These are phyloP conservation scores for Aphodius sticticus DNA, from an alignment of 2,888 invertebrate genomes.

Conservation along the genomic window DNA sequence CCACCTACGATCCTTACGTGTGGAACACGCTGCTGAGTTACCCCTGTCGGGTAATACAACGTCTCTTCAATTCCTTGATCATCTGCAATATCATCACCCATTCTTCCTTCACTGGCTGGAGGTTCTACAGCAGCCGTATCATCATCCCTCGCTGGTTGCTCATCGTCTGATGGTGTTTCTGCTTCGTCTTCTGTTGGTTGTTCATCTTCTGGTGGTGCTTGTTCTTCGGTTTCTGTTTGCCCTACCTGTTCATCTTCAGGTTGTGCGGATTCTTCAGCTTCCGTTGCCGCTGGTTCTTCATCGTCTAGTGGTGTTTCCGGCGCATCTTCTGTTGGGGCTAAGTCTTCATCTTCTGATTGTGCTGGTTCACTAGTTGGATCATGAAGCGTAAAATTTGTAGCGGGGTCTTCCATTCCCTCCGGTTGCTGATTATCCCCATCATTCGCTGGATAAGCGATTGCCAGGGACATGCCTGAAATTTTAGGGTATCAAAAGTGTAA, in stretches of 20 bases:
- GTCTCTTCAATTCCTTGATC: background rate
- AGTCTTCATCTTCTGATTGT: background rate
- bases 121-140: background rate
- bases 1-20: conserved; percentile 41
- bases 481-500: too few species aligned
- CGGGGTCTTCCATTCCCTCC: too few species aligned
- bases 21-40: conserved; percentile 24
- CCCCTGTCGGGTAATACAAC: background rate
- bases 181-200: background rate
- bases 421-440: too few species aligned
- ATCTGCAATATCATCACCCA: background rate
- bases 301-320: background rate
- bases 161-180: background rate
- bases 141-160: background rate
- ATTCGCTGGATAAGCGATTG: too few species aligned
- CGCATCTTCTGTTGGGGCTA: background rate
- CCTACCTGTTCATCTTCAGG: background rate
- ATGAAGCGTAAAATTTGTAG: too few species aligned
- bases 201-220: background rate
- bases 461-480: too few species aligned
- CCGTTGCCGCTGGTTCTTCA: background rate
- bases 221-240: background rate
- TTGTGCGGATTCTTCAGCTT: background rate
- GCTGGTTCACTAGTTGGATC: background rate
- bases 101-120: background rate